A percentile compares a stretch with the other conserved stretches of the same genome.
phyloP scores from a whole-genome alignment of 2,797 vertebrate species.

The Knipowitschia caucasica region DNA sequence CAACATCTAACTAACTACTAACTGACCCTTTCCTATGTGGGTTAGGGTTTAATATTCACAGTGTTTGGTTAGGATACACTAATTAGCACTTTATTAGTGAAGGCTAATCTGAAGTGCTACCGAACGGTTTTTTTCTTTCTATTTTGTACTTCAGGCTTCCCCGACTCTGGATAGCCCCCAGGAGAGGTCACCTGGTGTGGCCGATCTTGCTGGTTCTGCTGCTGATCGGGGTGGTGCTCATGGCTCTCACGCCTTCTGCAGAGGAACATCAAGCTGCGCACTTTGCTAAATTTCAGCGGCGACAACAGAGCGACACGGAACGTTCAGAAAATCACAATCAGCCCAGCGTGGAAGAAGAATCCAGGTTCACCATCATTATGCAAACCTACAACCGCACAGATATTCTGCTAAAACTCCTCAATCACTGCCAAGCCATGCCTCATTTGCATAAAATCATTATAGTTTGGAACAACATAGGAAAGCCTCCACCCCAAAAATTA shows the following conservation, averaged over 20 bases:
- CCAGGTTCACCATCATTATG: constrained; percentile 88
- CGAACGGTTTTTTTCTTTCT: too few relatives aligned
- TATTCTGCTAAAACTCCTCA: constrained; percentile 87
- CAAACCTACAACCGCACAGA: constrained; percentile 95
- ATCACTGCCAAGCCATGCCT: constrained; percentile 91
- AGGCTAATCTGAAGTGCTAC: too few relatives aligned
- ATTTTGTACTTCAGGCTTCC: constrained; percentile 35
- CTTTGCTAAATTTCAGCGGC: constrained; percentile 55
- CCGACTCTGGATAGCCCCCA: constrained; percentile 33
- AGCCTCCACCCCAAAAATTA: constrained; percentile 78
- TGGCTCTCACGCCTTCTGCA: constrained; percentile 62
- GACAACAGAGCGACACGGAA: constrained; percentile 10
- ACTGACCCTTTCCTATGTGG: too few relatives aligned
- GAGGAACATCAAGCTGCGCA: constrained; percentile 40
- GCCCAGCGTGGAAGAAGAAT: constrained; percentile 25
- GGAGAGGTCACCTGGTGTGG: constrained; percentile 47
- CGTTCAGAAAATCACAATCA: constrained; percentile 5
- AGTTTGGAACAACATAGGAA: constrained; percentile 91
- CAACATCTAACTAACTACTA: too few relatives aligned
- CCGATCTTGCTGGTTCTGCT: constrained; percentile 68
- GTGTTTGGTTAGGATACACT: too few relatives aligned
- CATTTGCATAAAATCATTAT: constrained; percentile 85
- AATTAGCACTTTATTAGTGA: too few relatives aligned
- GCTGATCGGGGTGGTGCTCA: constrained; percentile 64
- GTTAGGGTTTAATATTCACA: too few relatives aligned